These are phyloP conservation scores for Zele albiditarsus DNA, from an alignment of 2,888 invertebrate genomes.

Conservation along the genomic window DNA sequence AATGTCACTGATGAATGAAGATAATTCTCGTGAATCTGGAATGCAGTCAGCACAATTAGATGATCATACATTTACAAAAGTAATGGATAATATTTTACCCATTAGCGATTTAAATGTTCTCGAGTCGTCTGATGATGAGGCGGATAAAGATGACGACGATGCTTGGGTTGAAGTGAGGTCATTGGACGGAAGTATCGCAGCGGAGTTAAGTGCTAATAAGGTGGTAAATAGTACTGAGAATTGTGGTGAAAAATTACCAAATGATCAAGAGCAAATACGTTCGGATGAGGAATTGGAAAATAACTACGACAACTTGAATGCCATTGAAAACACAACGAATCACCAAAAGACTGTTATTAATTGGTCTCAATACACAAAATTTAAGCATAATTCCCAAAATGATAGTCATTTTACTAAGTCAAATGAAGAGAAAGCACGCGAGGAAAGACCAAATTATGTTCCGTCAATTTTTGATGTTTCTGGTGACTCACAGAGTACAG, in stretches of 20 bases:
- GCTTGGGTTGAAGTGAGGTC: conserved; percentile 60
- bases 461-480: conserved; percentile 41
- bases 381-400: conserved; percentile 5
- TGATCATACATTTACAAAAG: conserved; percentile 58
- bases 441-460: conserved; percentile 21
- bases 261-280: neutral
- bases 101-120: conserved; percentile 57
- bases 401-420: neutral
- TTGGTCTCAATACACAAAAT: conserved; percentile 2
- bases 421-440: conserved; percentile 7
- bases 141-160: conserved; percentile 61
- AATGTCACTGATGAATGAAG: conserved; percentile 57
- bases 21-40: conserved; percentile 16
- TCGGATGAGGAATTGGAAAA: neutral
- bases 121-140: conserved; percentile 56
- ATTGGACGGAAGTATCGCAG: conserved; percentile 49
- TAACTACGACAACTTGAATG: neutral
- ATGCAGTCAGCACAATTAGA: conserved; percentile 46
- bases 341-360: neutral
- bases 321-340: conserved; percentile 2
- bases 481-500: conserved; percentile 40
- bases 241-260: neutral
- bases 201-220: conserved; percentile 37
- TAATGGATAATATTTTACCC: conserved; percentile 58
- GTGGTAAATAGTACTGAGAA: conserved; percentile 38